A percentile compares a stretch with the other conserved stretches of the same genome.
These are phyloP conservation scores for Pristionchus entomophagus DNA, from an alignment of 2,888 invertebrate species.

Conservation along the genomic window DNA sequence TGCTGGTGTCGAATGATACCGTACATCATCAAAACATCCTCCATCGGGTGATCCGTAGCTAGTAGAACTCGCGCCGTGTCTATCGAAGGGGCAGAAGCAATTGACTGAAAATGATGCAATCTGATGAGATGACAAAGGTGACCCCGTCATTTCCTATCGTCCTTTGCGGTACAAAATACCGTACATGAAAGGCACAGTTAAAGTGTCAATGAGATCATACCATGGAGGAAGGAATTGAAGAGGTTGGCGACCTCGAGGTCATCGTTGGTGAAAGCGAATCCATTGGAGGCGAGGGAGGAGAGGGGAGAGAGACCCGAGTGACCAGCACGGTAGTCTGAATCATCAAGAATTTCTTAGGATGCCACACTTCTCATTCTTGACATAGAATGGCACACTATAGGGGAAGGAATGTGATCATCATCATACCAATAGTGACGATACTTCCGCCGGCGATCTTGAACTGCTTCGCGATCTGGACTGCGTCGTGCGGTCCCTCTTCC, in stretches of 20 bases:
- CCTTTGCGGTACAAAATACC: too few relatives aligned
- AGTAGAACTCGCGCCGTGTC: not conserved
- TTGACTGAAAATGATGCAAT: not conserved
- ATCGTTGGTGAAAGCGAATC: conserved; percentile 10
- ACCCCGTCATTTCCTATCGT: not conserved
- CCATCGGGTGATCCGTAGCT: conserved; percentile 2
- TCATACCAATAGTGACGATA: conserved; percentile 16
- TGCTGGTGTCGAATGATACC: not conserved
- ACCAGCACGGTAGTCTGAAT: not conserved
- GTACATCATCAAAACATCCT: not conserved
- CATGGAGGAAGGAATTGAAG: not conserved
- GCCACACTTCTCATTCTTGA: not conserved
- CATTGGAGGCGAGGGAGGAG: not conserved
- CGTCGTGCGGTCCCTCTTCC: not conserved
- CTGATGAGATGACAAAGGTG: too few relatives aligned
- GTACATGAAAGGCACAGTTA: not conserved
- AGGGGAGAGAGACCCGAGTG: not conserved
- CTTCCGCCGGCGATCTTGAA: conserved; percentile 2
- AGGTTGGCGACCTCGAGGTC: conserved; percentile 20
- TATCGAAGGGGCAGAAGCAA: not conserved
- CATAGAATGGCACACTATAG: too few relatives aligned
- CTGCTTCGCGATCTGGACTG: not conserved
- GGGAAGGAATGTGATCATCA: too few relatives aligned
- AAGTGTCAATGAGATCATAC: not conserved
- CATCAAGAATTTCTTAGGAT: not conserved